Evolutionary conservation across 2,888 invertebrate species (phyloP).

Genomic region (Drosophila limbata): DNA sequence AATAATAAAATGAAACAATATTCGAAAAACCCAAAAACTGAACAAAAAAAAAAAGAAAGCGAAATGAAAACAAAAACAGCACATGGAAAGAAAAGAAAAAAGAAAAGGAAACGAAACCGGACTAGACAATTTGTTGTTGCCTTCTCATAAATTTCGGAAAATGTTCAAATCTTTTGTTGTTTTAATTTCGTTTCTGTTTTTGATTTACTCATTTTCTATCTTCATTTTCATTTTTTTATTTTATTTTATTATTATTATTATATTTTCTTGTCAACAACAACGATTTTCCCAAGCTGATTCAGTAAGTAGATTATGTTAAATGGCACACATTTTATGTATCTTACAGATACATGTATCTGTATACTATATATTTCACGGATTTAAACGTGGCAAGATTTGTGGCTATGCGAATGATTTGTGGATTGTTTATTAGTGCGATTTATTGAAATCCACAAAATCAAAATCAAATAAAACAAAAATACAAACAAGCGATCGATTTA

Average conservation of each 20-base stretch:
- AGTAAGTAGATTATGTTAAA: slow-evolving; percentile 27
- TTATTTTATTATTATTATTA: slow-evolving; percentile 1
- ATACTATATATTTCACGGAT: slow-evolving; percentile 4
- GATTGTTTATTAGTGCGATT: slow-evolving; percentile 46
- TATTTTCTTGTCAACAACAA: slow-evolving; percentile 39
- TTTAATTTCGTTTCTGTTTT: slow-evolving; percentile 48
- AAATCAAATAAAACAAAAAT: slow-evolving; percentile 24
- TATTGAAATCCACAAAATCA: slow-evolving; percentile 26
- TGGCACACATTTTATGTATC: slow-evolving; percentile 39
- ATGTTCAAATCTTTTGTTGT: slow-evolving; percentile 20
- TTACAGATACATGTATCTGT: slow-evolving; percentile 16
- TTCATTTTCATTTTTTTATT: slow-evolving; percentile 5
- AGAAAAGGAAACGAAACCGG: slow-evolving; percentile 15
- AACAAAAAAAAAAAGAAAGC: slow-evolving; percentile 30
- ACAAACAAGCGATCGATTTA: neutral
- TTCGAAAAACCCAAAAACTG: slow-evolving; percentile 10
- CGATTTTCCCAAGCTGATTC: slow-evolving; percentile 19
- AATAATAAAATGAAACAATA: slow-evolving; percentile 34
- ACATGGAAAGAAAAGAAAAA: slow-evolving; percentile 8
- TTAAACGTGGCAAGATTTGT: slow-evolving; percentile 22
- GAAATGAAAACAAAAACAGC: slow-evolving; percentile 57
- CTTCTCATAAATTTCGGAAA: slow-evolving; percentile 35
- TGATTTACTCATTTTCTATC: slow-evolving; percentile 32
- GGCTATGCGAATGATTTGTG: slow-evolving; percentile 29
- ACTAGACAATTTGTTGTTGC: slow-evolving; percentile 49